phyloP scores from a whole-genome alignment of 2,113 vertebrate species.

The Probosciger aterrimus region DNA sequence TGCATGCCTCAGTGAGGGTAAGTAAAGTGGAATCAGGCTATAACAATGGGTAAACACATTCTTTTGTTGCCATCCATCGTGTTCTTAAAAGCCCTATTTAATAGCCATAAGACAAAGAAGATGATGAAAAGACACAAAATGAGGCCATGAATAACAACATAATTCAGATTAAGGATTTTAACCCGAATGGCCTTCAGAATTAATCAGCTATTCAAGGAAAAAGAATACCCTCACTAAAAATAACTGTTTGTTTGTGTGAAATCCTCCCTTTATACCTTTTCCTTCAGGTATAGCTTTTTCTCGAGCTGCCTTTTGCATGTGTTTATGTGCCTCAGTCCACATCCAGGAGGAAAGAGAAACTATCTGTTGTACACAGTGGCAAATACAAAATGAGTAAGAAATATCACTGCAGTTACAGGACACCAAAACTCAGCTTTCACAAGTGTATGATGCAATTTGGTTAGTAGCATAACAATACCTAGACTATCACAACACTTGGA shows the following conservation, averaged over 20 bases:
- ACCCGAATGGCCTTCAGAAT: conserved; percentile 52
- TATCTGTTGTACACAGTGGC: not conserved
- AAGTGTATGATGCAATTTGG: not conserved
- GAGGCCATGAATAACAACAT: conserved; percentile 4
- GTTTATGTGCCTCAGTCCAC: not conserved
- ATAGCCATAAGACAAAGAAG: conserved; percentile 16
- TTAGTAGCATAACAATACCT: not conserved
- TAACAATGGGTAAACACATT: conserved; percentile 7
- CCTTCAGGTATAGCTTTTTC: not conserved
- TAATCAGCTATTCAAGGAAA: conserved; percentile 29
- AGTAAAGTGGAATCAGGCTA: not conserved
- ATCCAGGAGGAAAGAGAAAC: not conserved
- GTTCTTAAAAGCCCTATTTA: conserved; percentile 40
- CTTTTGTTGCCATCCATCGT: conserved; percentile 4
- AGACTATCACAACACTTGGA: not conserved
- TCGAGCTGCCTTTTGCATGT: not conserved
- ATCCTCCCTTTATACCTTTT: not conserved
- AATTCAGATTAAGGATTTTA: conserved; percentile 41
- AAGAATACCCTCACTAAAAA: conserved; percentile 17
- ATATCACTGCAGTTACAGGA: not conserved
- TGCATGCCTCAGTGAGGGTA: conserved; percentile 21
- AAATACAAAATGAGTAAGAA: not conserved
- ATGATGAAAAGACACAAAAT: conserved; percentile 38
- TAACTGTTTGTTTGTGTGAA: conserved; percentile 12
- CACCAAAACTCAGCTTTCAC: not conserved